A percentile compares a stretch with the other conserved stretches of the same genome.
Evolutionary conservation across 2,797 vertebrate species (phyloP).

Genomic region (Telmatherina bonti): DNA sequence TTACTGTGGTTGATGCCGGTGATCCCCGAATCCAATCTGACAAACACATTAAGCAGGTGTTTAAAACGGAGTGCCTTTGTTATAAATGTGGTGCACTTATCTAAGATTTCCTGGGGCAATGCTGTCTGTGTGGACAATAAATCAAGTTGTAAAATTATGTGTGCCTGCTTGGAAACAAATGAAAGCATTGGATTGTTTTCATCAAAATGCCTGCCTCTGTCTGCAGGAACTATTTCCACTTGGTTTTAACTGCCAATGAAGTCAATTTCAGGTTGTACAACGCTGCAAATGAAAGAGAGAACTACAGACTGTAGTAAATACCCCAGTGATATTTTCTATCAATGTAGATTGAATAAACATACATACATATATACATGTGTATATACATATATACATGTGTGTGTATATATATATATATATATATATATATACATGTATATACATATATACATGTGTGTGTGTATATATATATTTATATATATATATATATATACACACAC

Average conservation of each 20-base stretch:
- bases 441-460: too few relatives aligned
- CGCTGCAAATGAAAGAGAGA: slow-evolving; percentile 35
- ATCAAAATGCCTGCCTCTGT: slow-evolving; percentile 52
- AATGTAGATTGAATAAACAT: slow-evolving; percentile 12
- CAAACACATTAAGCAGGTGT: slow-evolving; percentile 50
- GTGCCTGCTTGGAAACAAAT: slow-evolving; percentile 62
- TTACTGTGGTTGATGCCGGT: background rate
- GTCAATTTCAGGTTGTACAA: slow-evolving; percentile 22
- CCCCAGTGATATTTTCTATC: slow-evolving; percentile 20
- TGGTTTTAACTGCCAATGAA: slow-evolving; percentile 42
- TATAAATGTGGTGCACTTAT: slow-evolving; percentile 72
- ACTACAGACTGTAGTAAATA: slow-evolving; percentile 20
- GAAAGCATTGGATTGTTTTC: slow-evolving; percentile 68
- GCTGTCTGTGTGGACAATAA: slow-evolving; percentile 73
- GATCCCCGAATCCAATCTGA: slow-evolving; percentile 52
- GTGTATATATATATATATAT: too few relatives aligned
- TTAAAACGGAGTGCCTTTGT: slow-evolving; percentile 46
- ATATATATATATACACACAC: too few relatives aligned
- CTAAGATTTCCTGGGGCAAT: slow-evolving; percentile 67
- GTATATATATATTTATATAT: too few relatives aligned
- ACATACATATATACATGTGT: too few relatives aligned
- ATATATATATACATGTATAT: too few relatives aligned
- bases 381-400: too few relatives aligned
- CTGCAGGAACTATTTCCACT: slow-evolving; percentile 52
- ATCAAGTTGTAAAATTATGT: slow-evolving; percentile 72